A percentile compares a stretch with the other conserved stretches of the same genome.
Evolutionary conservation across 1,140 invertebrate genomes (phyloP).

Genomic region (Microplitis demolitor): DNA sequence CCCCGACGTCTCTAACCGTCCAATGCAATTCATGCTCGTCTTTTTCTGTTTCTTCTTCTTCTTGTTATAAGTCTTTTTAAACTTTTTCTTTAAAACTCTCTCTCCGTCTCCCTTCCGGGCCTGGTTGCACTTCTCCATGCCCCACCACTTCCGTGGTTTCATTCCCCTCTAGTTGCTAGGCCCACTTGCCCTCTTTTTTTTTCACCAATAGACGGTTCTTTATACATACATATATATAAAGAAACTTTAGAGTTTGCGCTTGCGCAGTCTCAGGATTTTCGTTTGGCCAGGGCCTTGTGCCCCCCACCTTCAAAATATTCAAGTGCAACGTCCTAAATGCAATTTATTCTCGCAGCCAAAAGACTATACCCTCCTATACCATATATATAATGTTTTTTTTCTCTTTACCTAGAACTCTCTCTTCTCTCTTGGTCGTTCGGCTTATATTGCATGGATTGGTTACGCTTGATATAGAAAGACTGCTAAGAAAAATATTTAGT

Average conservation of each 20-base stretch:
- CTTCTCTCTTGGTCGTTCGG: neutral
- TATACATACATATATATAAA: constrained; percentile 22
- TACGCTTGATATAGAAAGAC: too few relatives aligned
- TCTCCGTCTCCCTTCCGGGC: neutral
- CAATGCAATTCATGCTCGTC: constrained; percentile 29
- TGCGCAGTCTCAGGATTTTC: neutral
- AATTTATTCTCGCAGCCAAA: constrained; percentile 49
- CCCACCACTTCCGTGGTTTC: neutral
- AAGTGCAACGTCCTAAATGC: constrained; percentile 57
- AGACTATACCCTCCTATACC: too few relatives aligned
- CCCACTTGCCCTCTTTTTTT: constrained; percentile 53
- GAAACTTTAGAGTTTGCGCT: neutral
- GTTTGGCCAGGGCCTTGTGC: constrained; percentile 7
- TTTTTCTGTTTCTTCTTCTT: constrained; percentile 11
- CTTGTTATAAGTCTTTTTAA: too few relatives aligned
- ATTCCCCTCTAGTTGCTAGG: constrained; percentile 54
- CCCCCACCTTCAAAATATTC: constrained; percentile 21
- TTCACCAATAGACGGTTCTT: constrained; percentile 29
- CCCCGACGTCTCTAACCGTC: constrained; percentile 38
- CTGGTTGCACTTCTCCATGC: neutral
- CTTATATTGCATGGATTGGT: constrained; percentile 4
- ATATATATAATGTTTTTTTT: constrained; percentile 35
- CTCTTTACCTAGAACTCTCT: constrained; percentile 38
- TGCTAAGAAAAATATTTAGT: too few relatives aligned
- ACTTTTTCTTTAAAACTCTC: too few relatives aligned